phyloP scores from a whole-genome alignment of 2,797 vertebrate genomes.

The Xiphorhynchus erythropygius region DNA sequence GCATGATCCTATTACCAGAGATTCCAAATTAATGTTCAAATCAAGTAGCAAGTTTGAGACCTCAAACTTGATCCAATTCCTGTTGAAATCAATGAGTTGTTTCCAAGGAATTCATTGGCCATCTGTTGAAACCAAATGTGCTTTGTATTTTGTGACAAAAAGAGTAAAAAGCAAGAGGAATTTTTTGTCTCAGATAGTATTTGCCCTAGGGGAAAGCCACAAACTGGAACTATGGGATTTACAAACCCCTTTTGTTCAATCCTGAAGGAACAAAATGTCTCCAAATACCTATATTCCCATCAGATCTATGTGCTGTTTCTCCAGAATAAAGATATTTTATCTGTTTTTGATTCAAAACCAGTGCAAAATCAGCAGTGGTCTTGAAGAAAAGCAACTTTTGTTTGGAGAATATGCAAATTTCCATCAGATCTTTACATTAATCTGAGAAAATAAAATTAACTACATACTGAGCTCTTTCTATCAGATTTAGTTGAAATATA shows the following conservation, averaged over 20 bases:
- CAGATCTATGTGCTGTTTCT: not conserved
- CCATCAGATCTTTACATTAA: not conserved
- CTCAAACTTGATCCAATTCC: not conserved
- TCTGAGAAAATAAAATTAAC: not conserved
- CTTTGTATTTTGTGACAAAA: not conserved
- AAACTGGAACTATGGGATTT: slow-evolving; percentile 22
- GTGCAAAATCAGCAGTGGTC: not conserved
- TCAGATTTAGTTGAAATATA: not conserved
- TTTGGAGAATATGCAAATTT: not conserved
- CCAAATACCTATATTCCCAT: not conserved
- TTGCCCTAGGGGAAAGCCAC: not conserved
- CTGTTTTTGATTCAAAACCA: not conserved
- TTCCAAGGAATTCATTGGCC: not conserved
- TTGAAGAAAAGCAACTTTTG: not conserved
- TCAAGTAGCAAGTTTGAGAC: slow-evolving; percentile 2
- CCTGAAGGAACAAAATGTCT: slow-evolving; percentile 15
- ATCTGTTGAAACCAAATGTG: slow-evolving; percentile 39
- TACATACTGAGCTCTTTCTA: not conserved
- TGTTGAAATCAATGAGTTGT: slow-evolving; percentile 1
- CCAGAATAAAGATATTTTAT: not conserved
- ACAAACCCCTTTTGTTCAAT: not conserved
- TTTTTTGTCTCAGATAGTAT: not conserved
- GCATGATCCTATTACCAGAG: not conserved
- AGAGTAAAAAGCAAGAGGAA: not conserved
- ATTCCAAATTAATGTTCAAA: slow-evolving; percentile 28